phyloP scores from a whole-genome alignment of 92 coral and sea anemone genomes.

The Galaxea fascicularis region DNA sequence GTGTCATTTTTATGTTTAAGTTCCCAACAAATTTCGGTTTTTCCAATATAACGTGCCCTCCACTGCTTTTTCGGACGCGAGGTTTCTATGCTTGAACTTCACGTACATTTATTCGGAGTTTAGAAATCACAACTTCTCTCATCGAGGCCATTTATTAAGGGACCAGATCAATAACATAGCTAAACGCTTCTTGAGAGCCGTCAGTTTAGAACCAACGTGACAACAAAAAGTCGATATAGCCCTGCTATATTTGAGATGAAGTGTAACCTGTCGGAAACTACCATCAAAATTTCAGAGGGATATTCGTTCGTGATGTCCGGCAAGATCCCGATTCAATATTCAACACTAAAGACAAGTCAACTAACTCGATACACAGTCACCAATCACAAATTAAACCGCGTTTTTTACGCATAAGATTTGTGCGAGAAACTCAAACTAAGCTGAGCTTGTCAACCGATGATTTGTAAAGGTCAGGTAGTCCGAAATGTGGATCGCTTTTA shows the following conservation, averaged over 20 bases:
- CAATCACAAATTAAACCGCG: not conserved
- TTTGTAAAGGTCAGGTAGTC: not conserved
- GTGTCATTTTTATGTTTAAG: not conserved
- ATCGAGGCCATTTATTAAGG: not conserved
- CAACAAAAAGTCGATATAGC: not conserved
- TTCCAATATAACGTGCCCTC: not conserved
- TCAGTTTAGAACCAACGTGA: constrained; percentile 5
- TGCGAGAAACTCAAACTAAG: not conserved
- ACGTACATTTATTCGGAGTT: not conserved
- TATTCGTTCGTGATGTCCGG: not conserved
- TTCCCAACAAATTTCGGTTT: not conserved
- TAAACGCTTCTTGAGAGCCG: not conserved
- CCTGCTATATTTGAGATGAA: not conserved
- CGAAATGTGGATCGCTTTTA: not conserved
- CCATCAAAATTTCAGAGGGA: not conserved
- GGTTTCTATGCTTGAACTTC: not conserved
- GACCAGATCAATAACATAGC: not conserved
- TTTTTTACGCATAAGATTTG: not conserved
- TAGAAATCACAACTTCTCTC: constrained; percentile 11
- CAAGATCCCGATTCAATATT: no score
- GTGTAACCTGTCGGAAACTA: not conserved
- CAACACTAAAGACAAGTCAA: not conserved
- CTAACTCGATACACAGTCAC: not conserved
- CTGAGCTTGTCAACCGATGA: not conserved
- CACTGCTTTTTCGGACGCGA: not conserved